Evolutionary conservation across 2,797 vertebrate genomes (phyloP).

Genomic region (Glyptemys insculpta): DNA sequence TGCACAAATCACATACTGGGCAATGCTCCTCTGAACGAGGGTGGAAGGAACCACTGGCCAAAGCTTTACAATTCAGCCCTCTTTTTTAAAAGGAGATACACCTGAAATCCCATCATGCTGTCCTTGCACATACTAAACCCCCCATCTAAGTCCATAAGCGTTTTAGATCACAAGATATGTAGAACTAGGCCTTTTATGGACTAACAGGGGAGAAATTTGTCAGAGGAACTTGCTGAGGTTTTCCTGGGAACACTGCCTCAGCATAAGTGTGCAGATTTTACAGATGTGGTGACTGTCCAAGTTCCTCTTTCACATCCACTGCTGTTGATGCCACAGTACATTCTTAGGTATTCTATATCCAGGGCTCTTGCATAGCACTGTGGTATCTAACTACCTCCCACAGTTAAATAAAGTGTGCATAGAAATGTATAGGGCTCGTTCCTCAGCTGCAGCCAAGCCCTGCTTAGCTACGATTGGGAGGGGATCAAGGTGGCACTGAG

Average conservation of each 20-base stretch:
- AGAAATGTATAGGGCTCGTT: not conserved
- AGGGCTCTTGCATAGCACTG: not conserved
- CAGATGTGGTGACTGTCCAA: slow-evolving; percentile 39
- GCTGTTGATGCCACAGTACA: not conserved
- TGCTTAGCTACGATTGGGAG: not conserved
- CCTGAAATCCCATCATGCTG: not conserved
- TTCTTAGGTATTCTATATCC: not conserved
- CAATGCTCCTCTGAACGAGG: not conserved
- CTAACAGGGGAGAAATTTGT: not conserved
- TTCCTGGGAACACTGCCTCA: slow-evolving; percentile 49
- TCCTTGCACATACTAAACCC: not conserved
- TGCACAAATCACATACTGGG: not conserved
- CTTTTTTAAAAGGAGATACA: not conserved
- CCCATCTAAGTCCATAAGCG: not conserved
- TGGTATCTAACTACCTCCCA: not conserved
- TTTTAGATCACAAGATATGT: not conserved
- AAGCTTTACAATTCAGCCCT: not conserved
- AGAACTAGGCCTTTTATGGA: not conserved
- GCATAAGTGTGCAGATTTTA: not conserved
- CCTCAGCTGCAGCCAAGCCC: not conserved
- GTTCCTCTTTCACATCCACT: slow-evolving; percentile 48
- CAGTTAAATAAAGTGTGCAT: rapidly evolving
- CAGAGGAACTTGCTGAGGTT: not conserved
- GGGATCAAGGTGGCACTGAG: not conserved
- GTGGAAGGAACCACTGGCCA: not conserved